Evolutionary conservation across 1,140 invertebrate species (phyloP), one percentile per base, ranked within the genome.

Genomic region (Batillaria attramentaria): DNA sequence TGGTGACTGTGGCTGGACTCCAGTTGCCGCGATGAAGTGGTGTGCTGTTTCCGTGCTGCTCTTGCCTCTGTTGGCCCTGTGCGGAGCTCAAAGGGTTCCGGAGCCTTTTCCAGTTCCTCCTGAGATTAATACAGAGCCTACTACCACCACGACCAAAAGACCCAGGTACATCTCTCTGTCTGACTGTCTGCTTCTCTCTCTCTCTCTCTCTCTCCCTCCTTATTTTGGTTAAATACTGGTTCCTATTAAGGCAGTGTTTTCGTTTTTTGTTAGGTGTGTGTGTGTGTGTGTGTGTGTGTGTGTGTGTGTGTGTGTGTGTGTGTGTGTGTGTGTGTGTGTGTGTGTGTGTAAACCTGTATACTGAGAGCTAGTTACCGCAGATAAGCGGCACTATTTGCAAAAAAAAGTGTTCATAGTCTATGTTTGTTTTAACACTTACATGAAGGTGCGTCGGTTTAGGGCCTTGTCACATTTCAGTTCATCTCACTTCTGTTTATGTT

Each of bases 291-390:
- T 28, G 62, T 28, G 4, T 66, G 62, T 28, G 33, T 33, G 62
- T 35, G 31, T 3, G 31, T 33, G 31, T 66, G 62, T 35, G 31
- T 66, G 62, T 28, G 62, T 66, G 31, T 37, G 62, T 37, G 62
- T 66, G 62, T 66, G 62, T 33, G 62, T 35, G 28, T 35, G 62
- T 66, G 62, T 66, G 62, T 66, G 62, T 35, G 28, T 35, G 33
- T 37, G 62, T 37, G 6, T 24, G 10, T 37, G 33, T 35, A 28
- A 31, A 24, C 18, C 31, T 33, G 62, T 24, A 1, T 1, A n/a
- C n/a, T n/a, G n/a, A n/a, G n/a, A n/a, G n/a, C n/a, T n/a, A n/a
- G n/a, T n/a, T n/a, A n/a, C n/a, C n/a, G n/a, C n/a, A n/a, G n/a
- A n/a, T n/a, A n/a, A n/a, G n/a, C n/a, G n/a, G n/a, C n/a, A n/a